These are phyloP conservation scores for Pegea sp. DNA, from an alignment of 23 tunicate genomes.

Conservation along the genomic window DNA sequence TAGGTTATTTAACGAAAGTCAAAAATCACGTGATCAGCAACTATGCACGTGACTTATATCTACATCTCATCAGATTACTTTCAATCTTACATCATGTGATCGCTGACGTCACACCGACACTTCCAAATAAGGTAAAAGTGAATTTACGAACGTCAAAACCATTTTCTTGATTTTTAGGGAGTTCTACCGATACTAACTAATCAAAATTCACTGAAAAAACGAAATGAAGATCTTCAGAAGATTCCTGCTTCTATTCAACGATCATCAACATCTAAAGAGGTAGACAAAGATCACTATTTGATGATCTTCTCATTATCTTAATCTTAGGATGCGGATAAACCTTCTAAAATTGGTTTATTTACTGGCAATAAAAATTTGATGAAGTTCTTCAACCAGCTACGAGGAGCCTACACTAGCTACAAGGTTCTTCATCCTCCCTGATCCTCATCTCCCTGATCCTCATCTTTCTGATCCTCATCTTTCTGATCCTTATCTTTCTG, in stretches of 20 bases:
- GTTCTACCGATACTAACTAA: too few species aligned
- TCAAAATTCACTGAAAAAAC: too few species aligned
- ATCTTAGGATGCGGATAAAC: too few species aligned
- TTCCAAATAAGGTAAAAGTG: constrained; percentile 30
- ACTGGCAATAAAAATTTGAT: constrained; percentile 19
- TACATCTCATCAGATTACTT: constrained; percentile 37
- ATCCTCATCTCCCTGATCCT: too few species aligned
- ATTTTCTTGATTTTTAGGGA: not conserved
- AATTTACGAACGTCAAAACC: not conserved
- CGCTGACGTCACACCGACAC: constrained; percentile 20
- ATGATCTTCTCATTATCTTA: too few species aligned
- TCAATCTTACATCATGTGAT: constrained; percentile 71
- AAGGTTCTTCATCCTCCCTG: constrained; percentile 17
- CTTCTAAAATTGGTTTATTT: constrained; percentile 14
- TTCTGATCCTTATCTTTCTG: too few species aligned
- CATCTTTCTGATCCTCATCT: too few species aligned
- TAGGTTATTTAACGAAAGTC: not conserved
- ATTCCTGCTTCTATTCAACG: too few species aligned
- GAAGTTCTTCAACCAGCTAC: constrained; percentile 33
- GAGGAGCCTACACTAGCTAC: constrained; percentile 60
- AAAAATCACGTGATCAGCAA: constrained; percentile 14
- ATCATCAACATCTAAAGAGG: too few species aligned
- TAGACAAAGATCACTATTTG: too few species aligned
- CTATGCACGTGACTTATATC: constrained; percentile 18
- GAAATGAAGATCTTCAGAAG: too few species aligned